Evolutionary conservation across 2,888 invertebrate genomes (phyloP), one percentile per base, ranked within the genome.

Genomic region (Athalia circularis): DNA sequence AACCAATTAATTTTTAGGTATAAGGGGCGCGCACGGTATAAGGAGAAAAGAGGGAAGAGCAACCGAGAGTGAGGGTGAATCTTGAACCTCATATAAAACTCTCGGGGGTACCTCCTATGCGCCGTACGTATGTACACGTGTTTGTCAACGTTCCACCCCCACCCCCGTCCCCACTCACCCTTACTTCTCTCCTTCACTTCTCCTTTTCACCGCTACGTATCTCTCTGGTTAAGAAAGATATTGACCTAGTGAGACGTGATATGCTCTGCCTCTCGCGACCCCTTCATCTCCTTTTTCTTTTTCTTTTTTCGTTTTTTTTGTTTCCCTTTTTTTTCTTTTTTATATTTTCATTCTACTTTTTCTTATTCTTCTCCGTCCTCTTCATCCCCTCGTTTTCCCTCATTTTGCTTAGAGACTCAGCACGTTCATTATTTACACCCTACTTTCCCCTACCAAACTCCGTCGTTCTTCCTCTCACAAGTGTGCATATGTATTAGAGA

Each of bases 201-300:
- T 29, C 29, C 29, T 29, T 29, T 29, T 29, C 45, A 13, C 47
- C 45, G 47, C 50, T 45, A 13, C n/a, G n/a, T n/a, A 13, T 50
- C 59, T 75, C 43, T 50, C 62, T 64, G 29, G 75, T 75, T 75
- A 6, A 83, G 82, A 80, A 79, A 80, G 79, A 83, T 86, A 86
- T 87, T 87, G 87, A 87, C 87, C 87, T 85, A 87, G 82, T 87
- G 84, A 86, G 80, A 80, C 62, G 75, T 52, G 59, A 4, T 29
- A 29, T 29, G 29, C 29, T 29, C 29, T 29, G 29, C 29, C 29
- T 29, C 29, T 29, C 29, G 48, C 84, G 81, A 84, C 84, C 84
- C 72, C 80, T 80, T 81, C 79, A 77, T 29, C 43, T 79, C 79
- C 80, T 82, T 83, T 81, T 81, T 77, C 78, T 77, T 75, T n/a